Evolutionary conservation across 1,140 invertebrate species (phyloP).

Genomic region (Linepithema humile): DNA sequence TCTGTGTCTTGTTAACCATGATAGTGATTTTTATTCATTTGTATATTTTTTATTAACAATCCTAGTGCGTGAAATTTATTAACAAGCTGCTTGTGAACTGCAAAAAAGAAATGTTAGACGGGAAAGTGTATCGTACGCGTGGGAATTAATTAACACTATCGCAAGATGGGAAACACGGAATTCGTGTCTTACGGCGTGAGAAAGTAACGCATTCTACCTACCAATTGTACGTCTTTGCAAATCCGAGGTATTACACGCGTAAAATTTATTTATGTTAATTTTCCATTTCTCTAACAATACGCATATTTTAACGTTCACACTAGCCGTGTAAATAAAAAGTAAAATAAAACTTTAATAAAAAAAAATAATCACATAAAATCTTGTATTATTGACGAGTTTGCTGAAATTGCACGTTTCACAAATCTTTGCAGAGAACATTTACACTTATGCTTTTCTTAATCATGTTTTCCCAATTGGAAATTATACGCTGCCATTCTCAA

Average conservation of each 20-base stretch:
- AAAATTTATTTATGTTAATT: not conserved
- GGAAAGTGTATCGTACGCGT: conserved; percentile 9
- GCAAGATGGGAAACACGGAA: conserved; percentile 3
- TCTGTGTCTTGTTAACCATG: not conserved
- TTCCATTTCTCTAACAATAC: not conserved
- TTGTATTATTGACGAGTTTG: not conserved
- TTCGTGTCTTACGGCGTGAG: conserved; percentile 14
- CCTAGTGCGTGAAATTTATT: not conserved
- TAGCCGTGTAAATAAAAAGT: no score
- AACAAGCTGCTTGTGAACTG: not conserved
- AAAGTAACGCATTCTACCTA: conserved; percentile 9
- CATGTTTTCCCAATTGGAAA: not conserved
- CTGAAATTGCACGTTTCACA: not conserved
- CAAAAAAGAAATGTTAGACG: not conserved
- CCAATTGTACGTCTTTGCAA: not conserved
- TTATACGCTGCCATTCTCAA: conserved; percentile 19
- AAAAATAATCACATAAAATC: no score
- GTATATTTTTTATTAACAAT: not conserved
- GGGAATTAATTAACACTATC: conserved; percentile 31
- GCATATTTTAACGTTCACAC: not conserved
- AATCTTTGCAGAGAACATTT: not conserved
- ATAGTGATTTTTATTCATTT: not conserved
- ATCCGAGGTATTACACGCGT: not conserved
- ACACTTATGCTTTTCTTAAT: conserved; percentile 15
- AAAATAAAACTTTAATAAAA: no score